phyloP scores from a whole-genome alignment of 2,888 invertebrate genomes.

The Yponomeuta malinellus region DNA sequence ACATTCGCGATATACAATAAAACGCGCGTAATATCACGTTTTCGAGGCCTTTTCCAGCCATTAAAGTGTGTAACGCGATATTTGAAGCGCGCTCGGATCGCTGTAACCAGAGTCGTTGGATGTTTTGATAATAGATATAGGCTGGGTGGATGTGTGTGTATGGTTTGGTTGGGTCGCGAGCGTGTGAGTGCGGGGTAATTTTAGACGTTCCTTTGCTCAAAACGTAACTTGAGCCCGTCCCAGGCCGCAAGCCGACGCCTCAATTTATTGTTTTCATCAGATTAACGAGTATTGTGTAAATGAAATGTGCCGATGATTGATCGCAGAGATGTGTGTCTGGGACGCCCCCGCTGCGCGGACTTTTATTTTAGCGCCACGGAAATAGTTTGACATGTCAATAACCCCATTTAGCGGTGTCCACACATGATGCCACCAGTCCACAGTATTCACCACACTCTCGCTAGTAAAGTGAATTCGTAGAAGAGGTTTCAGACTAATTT shows the following conservation, averaged over 20 bases:
- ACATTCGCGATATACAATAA: slow-evolving; percentile 72
- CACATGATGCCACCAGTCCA: slow-evolving; percentile 63
- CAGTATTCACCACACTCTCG: slow-evolving; percentile 26
- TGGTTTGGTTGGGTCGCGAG: slow-evolving; percentile 29
- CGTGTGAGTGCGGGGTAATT: slow-evolving; percentile 72
- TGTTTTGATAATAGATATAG: slow-evolving; percentile 77
- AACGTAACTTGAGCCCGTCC: slow-evolving; percentile 72
- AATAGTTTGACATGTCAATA: slow-evolving; percentile 73
- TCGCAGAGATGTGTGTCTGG: slow-evolving; percentile 18
- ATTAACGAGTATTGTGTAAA: slow-evolving; percentile 45
- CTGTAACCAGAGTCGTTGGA: slow-evolving; percentile 72
- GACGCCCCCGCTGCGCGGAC: slow-evolving; percentile 51
- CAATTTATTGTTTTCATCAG: slow-evolving; percentile 73
- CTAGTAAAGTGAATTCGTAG: slow-evolving; percentile 33
- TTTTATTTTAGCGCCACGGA: slow-evolving; percentile 70
- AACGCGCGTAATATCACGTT: slow-evolving; percentile 75
- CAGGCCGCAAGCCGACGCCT: slow-evolving; percentile 71
- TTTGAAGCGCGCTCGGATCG: slow-evolving; percentile 74
- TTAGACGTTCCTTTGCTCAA: slow-evolving; percentile 76
- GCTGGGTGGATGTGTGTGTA: slow-evolving; percentile 58
- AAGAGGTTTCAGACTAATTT: slow-evolving; percentile 55
- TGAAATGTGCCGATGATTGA: slow-evolving; percentile 30
- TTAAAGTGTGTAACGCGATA: slow-evolving; percentile 75
- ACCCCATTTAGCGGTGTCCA: slow-evolving; percentile 66
- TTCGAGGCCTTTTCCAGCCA: slow-evolving; percentile 76